Conservation (phyloP, 2,797 vertebrate genomes). For the Serranus cabrilla region DNA sequence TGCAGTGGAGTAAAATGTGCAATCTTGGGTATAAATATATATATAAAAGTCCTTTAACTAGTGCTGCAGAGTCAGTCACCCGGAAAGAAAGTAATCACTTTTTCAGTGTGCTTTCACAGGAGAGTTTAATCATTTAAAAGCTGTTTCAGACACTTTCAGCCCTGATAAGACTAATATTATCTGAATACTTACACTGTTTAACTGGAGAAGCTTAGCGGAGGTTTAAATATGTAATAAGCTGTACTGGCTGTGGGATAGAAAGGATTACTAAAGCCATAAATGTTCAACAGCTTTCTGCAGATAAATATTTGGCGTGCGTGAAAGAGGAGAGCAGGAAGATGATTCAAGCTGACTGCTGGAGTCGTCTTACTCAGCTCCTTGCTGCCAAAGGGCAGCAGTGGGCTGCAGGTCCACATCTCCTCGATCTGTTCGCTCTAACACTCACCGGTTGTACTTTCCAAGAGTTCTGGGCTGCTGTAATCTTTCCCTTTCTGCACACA, state of each 20-base stretch:
- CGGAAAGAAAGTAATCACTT: neutral
- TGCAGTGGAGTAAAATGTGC: too few relatives aligned
- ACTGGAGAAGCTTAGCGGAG: neutral
- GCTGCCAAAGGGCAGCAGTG: neutral
- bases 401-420: neutral
- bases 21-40: too few relatives aligned
- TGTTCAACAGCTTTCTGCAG: neutral
- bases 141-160: neutral
- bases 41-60: too few relatives aligned
- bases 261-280: neutral
- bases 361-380: constrained; percentile 23
- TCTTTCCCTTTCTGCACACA: neutral
- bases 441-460: neutral
- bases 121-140: neutral
- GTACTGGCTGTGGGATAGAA: neutral
- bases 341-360: constrained; percentile 2
- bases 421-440: neutral
- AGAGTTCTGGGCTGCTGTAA: neutral
- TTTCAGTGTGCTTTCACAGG: neutral
- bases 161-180: neutral
- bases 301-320: neutral
- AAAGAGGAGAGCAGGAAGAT: constrained; percentile 15
- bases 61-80: neutral
- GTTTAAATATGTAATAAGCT: neutral
- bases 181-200: neutral